These are phyloP conservation scores for Spialia ferax DNA, from an alignment of 2,888 invertebrate species.

Conservation along the genomic window DNA sequence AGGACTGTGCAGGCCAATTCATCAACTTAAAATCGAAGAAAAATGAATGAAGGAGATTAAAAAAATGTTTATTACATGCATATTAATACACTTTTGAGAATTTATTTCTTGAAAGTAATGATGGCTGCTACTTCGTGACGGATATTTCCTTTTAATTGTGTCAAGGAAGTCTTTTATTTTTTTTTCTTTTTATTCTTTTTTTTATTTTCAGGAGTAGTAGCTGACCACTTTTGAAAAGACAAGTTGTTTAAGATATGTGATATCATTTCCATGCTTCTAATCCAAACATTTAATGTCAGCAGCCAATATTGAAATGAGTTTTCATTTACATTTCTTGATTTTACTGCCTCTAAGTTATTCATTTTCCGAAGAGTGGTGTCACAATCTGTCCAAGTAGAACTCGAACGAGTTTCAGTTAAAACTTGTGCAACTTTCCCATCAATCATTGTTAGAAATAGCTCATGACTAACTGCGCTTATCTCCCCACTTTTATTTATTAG, in stretches of 20 bases:
- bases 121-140: no score
- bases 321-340: background rate
- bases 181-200: background rate
- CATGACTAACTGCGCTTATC: background rate
- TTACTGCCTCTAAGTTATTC: background rate
- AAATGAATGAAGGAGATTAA: no score
- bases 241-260: background rate
- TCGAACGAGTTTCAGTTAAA: background rate
- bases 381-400: background rate
- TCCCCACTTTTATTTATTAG: background rate
- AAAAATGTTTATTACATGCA: no score
- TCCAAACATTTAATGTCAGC: background rate
- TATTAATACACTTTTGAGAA: no score
- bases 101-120: no score
- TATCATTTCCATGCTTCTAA: background rate
- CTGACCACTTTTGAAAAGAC: background rate
- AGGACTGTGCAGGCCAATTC: no score
- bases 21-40: no score
- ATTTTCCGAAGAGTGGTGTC: background rate
- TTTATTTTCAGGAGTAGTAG: conserved; percentile 8
- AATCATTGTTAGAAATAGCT: background rate
- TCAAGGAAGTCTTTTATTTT: no score
- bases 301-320: background rate
- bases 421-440: no score
- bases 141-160: no score